phyloP scores from a whole-genome alignment of 1,140 invertebrate species.

The Physella acuta region DNA sequence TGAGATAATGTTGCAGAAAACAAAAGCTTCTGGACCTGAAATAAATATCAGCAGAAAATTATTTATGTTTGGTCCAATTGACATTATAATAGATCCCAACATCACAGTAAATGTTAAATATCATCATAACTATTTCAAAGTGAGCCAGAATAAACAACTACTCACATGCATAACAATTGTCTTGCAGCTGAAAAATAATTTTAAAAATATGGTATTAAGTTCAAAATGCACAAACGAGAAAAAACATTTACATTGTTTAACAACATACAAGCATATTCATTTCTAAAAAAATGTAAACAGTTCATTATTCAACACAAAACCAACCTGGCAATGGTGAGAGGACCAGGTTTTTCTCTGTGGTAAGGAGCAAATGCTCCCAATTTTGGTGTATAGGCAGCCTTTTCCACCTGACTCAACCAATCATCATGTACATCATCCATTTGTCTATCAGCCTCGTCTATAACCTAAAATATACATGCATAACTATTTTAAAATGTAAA shows the following conservation, averaged over 20 bases:
- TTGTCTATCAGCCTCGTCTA: conserved; percentile 94
- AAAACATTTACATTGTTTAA: too few relatives aligned
- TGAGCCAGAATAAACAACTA: not conserved
- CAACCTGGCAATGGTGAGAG: conserved; percentile 38
- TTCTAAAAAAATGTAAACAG: too few relatives aligned
- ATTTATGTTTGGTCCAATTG: too few relatives aligned
- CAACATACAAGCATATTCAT: too few relatives aligned
- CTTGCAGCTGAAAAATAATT: not conserved
- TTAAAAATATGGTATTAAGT: too few relatives aligned
- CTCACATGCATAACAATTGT: conserved; percentile 13
- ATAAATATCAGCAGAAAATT: not conserved
- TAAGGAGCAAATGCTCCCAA: conserved; percentile 14
- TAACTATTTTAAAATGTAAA: too few relatives aligned
- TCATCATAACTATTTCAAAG: not conserved
- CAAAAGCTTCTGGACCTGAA: conserved; percentile 81
- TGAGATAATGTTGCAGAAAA: conserved; percentile 95
- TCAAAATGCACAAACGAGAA: too few relatives aligned
- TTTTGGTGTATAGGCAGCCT: conserved; percentile 38
- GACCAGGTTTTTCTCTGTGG: conserved; percentile 42
- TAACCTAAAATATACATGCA: too few relatives aligned
- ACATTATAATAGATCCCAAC: too few relatives aligned
- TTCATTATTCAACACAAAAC: too few relatives aligned
- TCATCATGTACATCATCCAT: conserved; percentile 86
- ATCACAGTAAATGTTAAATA: too few relatives aligned
- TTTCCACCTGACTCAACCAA: conserved; percentile 69